Evolutionary conservation across 2,797 vertebrate genomes (phyloP), one percentile per base, ranked within the genome.

Genomic region (Synanceia verrucosa): DNA sequence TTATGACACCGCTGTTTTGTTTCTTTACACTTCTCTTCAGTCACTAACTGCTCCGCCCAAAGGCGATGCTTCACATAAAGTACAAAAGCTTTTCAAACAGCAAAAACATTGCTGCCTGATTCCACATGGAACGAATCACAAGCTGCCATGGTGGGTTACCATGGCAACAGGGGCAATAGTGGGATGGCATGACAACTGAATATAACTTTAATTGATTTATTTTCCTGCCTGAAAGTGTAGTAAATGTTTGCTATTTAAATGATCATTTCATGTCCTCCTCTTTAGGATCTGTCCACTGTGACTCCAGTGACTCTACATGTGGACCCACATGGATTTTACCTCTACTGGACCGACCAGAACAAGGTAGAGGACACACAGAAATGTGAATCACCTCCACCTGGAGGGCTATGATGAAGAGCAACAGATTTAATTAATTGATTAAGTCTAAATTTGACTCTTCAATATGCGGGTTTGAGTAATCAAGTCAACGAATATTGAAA

Each of bases 321-420:
- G 50, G 94, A 95, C 78, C 85, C 88, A 11, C 90, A 94, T 56
- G 94, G 94, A 34, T 94, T 93, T 74, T 95, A 93, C 85, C 92
- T 95, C 9, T 93, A 94, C 86, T 95, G 94, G 94, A 94, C 91
- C 0, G 94, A 95, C 70, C 94, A 94, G 31, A 94, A 89, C 79
- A 95, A 95, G 94, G 94, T 94, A 48, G 16, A 60, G 13, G 34
- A 23, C 47, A 50, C 19, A n/a, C 9, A 65, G 28, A 47, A 36
- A 44, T 4, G 26, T 26, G 0, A 19, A 51, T 46, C 6, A 0
- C 26, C 21, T 48, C 19, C 11, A 19, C 23, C 2, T 10, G n/a
- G 52, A 8, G 12, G 21, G 2, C 26, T 29, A 12, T 21, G 21
- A 13, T 29, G 7, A 55, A 4, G 7, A 23, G 51, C 16, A 64